These are phyloP conservation scores for Schlechtendalia chinensis DNA, from an alignment of 1,140 invertebrate genomes.

Conservation along the genomic window DNA sequence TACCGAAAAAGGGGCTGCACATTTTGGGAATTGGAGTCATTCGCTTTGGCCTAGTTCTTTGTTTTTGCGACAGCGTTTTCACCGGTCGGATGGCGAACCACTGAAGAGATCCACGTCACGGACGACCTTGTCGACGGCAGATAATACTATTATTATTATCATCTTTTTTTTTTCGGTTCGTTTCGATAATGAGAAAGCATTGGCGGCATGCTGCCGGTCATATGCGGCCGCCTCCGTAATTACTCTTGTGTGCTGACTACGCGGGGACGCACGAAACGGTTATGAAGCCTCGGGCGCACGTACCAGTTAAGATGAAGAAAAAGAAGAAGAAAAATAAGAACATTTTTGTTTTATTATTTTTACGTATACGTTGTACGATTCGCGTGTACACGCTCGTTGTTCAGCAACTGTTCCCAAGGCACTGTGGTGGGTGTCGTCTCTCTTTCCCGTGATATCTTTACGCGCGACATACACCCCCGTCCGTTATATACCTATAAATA, in stretches of 20 bases:
- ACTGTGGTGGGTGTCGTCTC: conserved; percentile 26
- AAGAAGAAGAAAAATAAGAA: background rate
- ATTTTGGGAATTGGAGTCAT: too few relatives aligned
- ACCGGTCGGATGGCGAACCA: background rate
- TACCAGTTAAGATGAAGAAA: background rate
- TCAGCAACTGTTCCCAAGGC: background rate
- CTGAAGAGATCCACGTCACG: background rate
- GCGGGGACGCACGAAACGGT: background rate
- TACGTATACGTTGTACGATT: background rate
- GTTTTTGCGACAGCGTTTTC: too few relatives aligned
- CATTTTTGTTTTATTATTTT: too few relatives aligned
- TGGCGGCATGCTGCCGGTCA: background rate
- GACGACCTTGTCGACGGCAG: conserved; percentile 18
- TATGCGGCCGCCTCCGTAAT: background rate
- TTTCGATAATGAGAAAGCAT: conserved; percentile 24
- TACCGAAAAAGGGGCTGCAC: too few relatives aligned
- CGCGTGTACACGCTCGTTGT: background rate
- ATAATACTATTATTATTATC: background rate
- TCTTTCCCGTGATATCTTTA: background rate
- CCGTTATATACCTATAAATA: background rate
- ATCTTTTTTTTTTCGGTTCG: background rate
- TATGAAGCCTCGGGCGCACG: background rate
- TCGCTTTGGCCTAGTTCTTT: too few relatives aligned
- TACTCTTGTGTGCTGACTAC: background rate
- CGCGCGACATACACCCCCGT: conserved; percentile 26